A percentile compares a stretch with the other conserved stretches of the same genome.
phyloP scores from a whole-genome alignment of 2,888 invertebrate genomes.

The Smittia sp. region DNA sequence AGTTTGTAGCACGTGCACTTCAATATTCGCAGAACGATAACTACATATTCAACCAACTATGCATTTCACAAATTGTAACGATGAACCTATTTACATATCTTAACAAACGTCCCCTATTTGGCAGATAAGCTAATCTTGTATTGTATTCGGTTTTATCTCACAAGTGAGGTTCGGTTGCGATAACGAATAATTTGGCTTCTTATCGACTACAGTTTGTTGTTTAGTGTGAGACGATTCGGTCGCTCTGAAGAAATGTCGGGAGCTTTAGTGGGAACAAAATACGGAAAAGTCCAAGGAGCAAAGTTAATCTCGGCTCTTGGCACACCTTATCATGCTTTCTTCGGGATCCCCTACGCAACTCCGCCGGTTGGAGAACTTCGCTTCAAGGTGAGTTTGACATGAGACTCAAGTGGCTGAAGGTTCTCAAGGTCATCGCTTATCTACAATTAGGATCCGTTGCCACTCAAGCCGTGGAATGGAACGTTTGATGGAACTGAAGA shows the following conservation, averaged over 20 bases:
- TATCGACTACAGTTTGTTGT: too few relatives aligned
- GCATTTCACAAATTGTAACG: too few relatives aligned
- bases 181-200: too few relatives aligned
- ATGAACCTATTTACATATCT: too few relatives aligned
- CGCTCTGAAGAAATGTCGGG: neutral
- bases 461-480: conserved; percentile 52
- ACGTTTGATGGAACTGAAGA: conserved; percentile 52
- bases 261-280: neutral
- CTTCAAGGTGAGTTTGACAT: conserved; percentile 6
- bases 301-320: neutral
- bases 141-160: too few relatives aligned
- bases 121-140: too few relatives aligned
- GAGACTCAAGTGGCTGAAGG: neutral
- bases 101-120: too few relatives aligned
- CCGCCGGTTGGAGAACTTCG: conserved; percentile 13
- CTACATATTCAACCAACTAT: too few relatives aligned
- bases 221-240: too few relatives aligned
- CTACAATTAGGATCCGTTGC: conserved; percentile 49
- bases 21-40: too few relatives aligned
- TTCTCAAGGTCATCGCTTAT: neutral
- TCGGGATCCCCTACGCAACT: conserved; percentile 29
- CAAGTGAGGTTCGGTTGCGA: too few relatives aligned
- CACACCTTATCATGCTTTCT: neutral
- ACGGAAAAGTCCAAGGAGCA: conserved; percentile 7
- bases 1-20: too few relatives aligned